A percentile compares a stretch with the other conserved stretches of the same genome.
Conservation (phyloP, 2,797 vertebrate species). For the Brachyrhaphis roseni region DNA sequence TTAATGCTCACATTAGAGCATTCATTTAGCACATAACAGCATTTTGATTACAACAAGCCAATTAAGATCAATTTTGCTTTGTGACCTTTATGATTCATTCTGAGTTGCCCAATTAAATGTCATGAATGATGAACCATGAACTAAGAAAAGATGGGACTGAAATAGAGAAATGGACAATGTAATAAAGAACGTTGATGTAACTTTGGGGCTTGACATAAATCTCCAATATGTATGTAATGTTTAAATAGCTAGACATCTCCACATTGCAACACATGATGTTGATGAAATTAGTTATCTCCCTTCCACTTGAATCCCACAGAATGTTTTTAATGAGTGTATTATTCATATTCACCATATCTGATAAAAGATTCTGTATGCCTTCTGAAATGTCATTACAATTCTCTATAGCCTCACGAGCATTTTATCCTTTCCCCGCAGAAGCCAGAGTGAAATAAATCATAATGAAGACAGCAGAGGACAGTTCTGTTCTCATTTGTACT, state of each 20-base stretch:
- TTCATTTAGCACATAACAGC: slow-evolving; percentile 83
- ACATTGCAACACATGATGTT: neutral
- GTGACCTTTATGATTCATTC: slow-evolving; percentile 80
- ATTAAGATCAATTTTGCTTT: slow-evolving; percentile 82
- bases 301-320: slow-evolving; percentile 55
- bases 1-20: slow-evolving; percentile 82
- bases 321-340: slow-evolving; percentile 66
- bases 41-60: slow-evolving; percentile 83
- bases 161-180: slow-evolving; percentile 28
- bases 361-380: slow-evolving; percentile 61
- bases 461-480: slow-evolving; percentile 68
- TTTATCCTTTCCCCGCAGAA: slow-evolving; percentile 61
- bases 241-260: neutral
- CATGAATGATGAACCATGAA: slow-evolving; percentile 73
- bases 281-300: slow-evolving; percentile 60
- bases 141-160: slow-evolving; percentile 59
- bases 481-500: slow-evolving; percentile 72
- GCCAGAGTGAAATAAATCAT: slow-evolving; percentile 70
- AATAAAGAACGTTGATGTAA: neutral
- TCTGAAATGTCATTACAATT: slow-evolving; percentile 65
- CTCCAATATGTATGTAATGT: neutral
- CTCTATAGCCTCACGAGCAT: slow-evolving; percentile 40
- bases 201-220: neutral
- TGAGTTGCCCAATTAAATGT: slow-evolving; percentile 79
- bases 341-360: slow-evolving; percentile 66